Percentiles rank a stretch among this genome's conserved stretches.
Conservation (phyloP, 53 echinoderm and acorn worm species). For the Mesocentrotus franciscanus region DNA sequence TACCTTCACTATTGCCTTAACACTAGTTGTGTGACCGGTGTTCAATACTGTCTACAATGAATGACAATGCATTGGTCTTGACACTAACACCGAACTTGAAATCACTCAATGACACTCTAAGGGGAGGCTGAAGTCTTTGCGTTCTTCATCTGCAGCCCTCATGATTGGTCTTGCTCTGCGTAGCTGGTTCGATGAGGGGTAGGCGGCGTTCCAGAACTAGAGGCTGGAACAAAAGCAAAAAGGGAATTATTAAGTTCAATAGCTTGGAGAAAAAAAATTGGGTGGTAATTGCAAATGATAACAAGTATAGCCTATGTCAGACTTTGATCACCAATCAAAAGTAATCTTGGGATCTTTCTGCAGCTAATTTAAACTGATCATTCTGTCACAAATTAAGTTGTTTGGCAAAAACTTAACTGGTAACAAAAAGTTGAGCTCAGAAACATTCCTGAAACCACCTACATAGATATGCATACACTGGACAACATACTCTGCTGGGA, state of each 20-base stretch:
- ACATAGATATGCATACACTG: too few species aligned
- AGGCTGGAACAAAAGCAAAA: constrained; percentile 66
- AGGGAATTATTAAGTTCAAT: not conserved
- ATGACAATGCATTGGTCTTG: constrained; percentile 22
- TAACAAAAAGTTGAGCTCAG: too few species aligned
- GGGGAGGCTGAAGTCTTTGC: not conserved
- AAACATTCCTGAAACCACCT: too few species aligned
- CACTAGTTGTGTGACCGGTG: not conserved
- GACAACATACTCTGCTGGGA: too few species aligned
- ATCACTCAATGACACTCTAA: not conserved
- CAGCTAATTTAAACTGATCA: too few species aligned
- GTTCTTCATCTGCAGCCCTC: constrained; percentile 1
- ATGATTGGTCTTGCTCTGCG: constrained; percentile 86
- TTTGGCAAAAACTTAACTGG: too few species aligned
- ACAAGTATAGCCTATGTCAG: too few species aligned
- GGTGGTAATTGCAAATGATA: not conserved
- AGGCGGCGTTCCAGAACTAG: constrained; percentile 91
- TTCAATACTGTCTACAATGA: not conserved
- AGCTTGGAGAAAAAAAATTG: not conserved
- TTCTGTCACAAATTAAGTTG: too few species aligned
- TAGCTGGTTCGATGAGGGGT: constrained; percentile 94
- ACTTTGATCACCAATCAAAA: too few species aligned
- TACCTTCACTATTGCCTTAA: not conserved
- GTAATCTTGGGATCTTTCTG: too few species aligned
- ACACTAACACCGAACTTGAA: constrained; percentile 47